phyloP scores from a whole-genome alignment of 1,140 invertebrate species.

The Pogonomyrmex californicus region DNA sequence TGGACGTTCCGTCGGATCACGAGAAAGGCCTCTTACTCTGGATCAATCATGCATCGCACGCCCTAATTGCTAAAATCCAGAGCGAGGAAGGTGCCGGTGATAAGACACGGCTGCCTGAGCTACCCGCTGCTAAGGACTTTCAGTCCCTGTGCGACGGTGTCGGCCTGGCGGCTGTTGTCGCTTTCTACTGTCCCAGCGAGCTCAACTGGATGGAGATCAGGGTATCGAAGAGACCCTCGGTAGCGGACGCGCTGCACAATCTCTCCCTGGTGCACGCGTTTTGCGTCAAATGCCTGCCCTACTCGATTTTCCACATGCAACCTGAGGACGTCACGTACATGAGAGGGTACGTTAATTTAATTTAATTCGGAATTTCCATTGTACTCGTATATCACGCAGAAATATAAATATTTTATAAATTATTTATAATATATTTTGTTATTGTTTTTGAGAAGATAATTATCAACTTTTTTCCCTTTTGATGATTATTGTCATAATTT shows the following conservation, averaged over 20 bases:
- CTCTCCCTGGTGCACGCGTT: constrained; percentile 96
- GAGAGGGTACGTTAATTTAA: constrained; percentile 90
- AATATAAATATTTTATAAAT: constrained; percentile 16
- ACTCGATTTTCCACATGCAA: constrained; percentile 97
- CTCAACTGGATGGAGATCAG: constrained; percentile 92
- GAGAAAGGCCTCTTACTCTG: constrained; percentile 96
- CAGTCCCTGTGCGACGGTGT: constrained; percentile 95
- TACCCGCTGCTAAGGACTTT: constrained; percentile 86
- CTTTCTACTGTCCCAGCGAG: constrained; percentile 97
- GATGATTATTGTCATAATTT: constrained; percentile 72
- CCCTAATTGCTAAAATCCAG: constrained; percentile 90
- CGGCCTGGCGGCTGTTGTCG: constrained; percentile 94
- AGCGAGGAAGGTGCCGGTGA: constrained; percentile 83
- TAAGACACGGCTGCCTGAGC: constrained; percentile 84
- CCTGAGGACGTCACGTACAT: constrained; percentile 98
- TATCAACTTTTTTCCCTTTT: not conserved
- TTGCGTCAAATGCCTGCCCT: constrained; percentile 94
- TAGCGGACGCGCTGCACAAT: constrained; percentile 97
- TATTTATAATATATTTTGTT: not conserved
- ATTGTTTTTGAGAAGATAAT: not conserved
- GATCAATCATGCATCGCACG: constrained; percentile 95
- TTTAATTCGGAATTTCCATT: not conserved
- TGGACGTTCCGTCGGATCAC: constrained; percentile 89
- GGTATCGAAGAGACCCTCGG: constrained; percentile 90
- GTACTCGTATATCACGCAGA: not conserved